Percentiles rank a stretch among this genome's conserved stretches.
phyloP scores from a whole-genome alignment of 1,140 invertebrate genomes.

The Camponotus floridanus region DNA sequence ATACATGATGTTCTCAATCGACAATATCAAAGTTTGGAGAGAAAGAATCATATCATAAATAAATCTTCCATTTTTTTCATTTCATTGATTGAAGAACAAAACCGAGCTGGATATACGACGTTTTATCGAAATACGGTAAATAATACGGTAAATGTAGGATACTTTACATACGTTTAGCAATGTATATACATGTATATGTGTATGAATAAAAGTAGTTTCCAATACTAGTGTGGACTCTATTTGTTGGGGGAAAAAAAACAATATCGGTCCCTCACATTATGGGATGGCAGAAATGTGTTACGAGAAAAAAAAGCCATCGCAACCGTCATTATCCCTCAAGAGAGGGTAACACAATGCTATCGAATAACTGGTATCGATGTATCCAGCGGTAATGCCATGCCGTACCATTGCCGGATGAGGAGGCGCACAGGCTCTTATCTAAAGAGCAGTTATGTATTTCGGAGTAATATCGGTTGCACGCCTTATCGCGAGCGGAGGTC shows the following conservation, averaged over 20 bases:
- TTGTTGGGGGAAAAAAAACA: not conserved
- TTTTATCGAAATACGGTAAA: slow-evolving; percentile 5
- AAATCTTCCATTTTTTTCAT: not conserved
- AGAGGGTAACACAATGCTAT: slow-evolving; percentile 52
- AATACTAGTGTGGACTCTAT: not conserved
- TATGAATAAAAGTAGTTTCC: not conserved
- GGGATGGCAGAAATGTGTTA: not conserved
- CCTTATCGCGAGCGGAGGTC: slow-evolving; percentile 60
- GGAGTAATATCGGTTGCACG: slow-evolving; percentile 47
- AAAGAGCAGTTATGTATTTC: slow-evolving; percentile 65
- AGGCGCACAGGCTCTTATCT: slow-evolving; percentile 62
- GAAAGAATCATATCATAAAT: not conserved
- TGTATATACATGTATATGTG: no score
- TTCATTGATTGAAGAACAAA: not conserved
- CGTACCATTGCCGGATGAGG: slow-evolving; percentile 21
- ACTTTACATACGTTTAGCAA: not conserved
- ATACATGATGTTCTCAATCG: not conserved
- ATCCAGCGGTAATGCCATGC: slow-evolving; percentile 58
- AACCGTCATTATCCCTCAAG: slow-evolving; percentile 3
- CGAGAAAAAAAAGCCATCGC: not conserved
- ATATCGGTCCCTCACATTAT: not conserved
- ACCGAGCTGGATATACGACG: not conserved
- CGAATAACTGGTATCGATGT: slow-evolving; percentile 24
- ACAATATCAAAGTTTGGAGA: not conserved
- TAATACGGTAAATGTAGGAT: not conserved